phyloP scores from a whole-genome alignment of 2,888 invertebrate species.

The Leucophenga maculata region DNA sequence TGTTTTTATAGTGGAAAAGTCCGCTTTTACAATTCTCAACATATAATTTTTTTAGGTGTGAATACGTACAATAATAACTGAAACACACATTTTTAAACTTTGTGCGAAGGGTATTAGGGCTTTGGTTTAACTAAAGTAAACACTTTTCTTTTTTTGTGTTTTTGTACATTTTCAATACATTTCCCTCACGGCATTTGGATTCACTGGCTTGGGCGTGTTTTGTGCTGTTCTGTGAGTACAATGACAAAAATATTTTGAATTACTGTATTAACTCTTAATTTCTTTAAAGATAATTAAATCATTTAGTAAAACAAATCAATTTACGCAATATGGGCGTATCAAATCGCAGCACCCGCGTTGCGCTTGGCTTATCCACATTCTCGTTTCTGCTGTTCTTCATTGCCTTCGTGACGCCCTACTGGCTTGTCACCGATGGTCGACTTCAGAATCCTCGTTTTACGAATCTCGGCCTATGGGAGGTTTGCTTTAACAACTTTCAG shows the following conservation, averaged over 20 bases:
- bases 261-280: neutral
- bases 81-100: too few relatives aligned
- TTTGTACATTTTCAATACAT: too few relatives aligned
- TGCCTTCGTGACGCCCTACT: conserved; percentile 89
- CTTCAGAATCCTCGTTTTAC: conserved; percentile 84
- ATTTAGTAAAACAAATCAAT: neutral
- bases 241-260: neutral
- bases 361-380: conserved; percentile 78
- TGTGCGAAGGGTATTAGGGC: too few relatives aligned
- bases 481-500: conserved; percentile 90
- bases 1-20: too few relatives aligned
- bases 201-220: conserved; percentile 2
- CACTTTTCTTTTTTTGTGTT: too few relatives aligned
- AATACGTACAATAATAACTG: too few relatives aligned
- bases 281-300: neutral
- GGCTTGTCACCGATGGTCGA: conserved; percentile 88
- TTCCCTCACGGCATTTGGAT: neutral
- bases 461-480: conserved; percentile 93
- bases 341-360: conserved; percentile 71
- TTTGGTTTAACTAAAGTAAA: too few relatives aligned
- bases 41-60: too few relatives aligned
- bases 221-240: neutral
- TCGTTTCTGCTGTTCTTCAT: conserved; percentile 83
- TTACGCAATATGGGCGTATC: conserved; percentile 67
- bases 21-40: too few relatives aligned